Conservation (phyloP, 2,113 vertebrate species). For the Turdus rufiventris region DNA sequence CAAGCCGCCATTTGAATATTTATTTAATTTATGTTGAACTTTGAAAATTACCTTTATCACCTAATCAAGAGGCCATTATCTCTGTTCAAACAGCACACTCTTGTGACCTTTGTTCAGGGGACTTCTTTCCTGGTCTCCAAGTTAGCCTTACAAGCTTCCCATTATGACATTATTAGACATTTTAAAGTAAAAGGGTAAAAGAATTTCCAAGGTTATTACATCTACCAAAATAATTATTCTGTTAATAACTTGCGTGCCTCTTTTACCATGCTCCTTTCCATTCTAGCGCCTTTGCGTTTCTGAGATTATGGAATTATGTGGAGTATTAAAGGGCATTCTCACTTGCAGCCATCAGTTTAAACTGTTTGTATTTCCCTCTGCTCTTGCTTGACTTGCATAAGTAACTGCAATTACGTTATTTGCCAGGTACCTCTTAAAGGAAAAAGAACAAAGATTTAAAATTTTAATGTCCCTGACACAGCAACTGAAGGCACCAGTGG, state of each 20-base stretch:
- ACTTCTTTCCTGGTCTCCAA: not conserved
- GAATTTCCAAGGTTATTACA: not conserved
- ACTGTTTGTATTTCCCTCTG: not conserved
- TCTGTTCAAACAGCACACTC: not conserved
- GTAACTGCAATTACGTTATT: not conserved
- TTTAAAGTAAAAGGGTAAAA: not conserved
- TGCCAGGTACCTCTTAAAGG: not conserved
- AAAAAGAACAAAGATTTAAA: not conserved
- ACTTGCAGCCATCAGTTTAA: not conserved
- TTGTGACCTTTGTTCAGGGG: not conserved
- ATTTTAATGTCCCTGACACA: not conserved
- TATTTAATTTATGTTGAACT: not conserved
- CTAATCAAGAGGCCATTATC: not conserved
- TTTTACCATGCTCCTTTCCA: not conserved
- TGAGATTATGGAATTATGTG: rapidly evolving
- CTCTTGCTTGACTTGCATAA: not conserved
- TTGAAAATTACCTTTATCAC: not conserved
- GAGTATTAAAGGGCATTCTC: not conserved
- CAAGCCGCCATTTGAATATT: not conserved
- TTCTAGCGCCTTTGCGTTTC: not conserved
- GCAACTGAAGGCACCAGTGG: not conserved
- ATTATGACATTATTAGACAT: not conserved
- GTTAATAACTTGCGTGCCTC: not conserved
- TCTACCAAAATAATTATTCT: not conserved
- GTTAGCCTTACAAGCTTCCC: not conserved